A percentile compares a stretch with the other conserved stretches of the same genome.
phyloP scores from a whole-genome alignment of 2,888 invertebrate genomes.

The Patella ulyssiponensis region DNA sequence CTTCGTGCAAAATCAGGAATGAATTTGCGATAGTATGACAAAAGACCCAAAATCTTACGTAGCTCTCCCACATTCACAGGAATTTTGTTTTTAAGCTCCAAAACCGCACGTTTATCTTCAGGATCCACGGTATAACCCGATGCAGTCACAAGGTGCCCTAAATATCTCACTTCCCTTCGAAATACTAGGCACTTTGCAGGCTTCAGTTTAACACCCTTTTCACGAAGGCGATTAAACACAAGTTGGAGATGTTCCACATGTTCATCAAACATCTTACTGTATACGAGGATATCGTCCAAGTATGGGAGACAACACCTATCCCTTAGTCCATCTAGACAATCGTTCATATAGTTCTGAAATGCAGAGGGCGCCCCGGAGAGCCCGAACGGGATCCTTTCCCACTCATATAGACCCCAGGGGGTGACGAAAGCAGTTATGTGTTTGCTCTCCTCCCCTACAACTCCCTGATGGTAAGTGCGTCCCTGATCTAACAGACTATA shows the following conservation, averaged over 20 bases:
- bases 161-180: conserved; percentile 13
- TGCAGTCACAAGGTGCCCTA: conserved; percentile 26
- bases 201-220: conserved; percentile 24
- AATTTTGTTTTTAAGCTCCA: conserved; percentile 2
- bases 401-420: conserved; percentile 34
- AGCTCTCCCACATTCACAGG: conserved; percentile 5
- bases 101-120: conserved; percentile 21
- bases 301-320: conserved; percentile 22
- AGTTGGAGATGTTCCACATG: conserved; percentile 11
- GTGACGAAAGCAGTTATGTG: conserved; percentile 13
- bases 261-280: conserved; percentile 12
- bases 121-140: conserved; percentile 26
- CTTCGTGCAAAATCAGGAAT: conserved; percentile 22
- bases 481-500: conserved; percentile 19
- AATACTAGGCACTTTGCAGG: conserved; percentile 23
- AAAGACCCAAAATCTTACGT: conserved; percentile 12
- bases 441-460: conserved; percentile 1
- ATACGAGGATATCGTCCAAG: conserved; percentile 27
- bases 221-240: conserved; percentile 18
- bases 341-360: conserved; percentile 23
- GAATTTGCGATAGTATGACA: conserved; percentile 13
- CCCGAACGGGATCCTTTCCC: conserved; percentile 22
- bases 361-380: conserved; percentile 11
- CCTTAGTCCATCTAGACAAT: conserved; percentile 14
- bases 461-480: conserved; percentile 27